These are phyloP conservation scores for Hapalemur alaotrensis DNA, from an alignment of 2,797 vertebrate species.

Conservation along the genomic window DNA sequence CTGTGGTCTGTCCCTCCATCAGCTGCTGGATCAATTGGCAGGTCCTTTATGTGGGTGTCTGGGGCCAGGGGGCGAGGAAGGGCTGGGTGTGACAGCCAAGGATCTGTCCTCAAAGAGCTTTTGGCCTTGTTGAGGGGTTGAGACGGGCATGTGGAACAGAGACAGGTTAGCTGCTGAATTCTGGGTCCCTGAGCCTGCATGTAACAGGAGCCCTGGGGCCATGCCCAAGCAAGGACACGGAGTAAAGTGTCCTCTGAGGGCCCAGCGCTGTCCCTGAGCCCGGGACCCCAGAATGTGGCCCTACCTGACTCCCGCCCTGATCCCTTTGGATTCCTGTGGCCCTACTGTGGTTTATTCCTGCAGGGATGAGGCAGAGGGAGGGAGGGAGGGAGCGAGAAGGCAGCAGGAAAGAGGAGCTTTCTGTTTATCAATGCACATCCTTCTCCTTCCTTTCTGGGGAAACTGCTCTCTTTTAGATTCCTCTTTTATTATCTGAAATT, in stretches of 20 bases:
- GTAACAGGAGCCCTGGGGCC: neutral
- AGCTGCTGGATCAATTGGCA: neutral
- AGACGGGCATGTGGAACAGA: neutral
- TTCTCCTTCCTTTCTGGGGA: slow-evolving; percentile 34
- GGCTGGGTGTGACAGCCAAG: neutral
- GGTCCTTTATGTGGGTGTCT: neutral
- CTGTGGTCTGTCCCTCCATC: neutral
- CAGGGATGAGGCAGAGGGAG: neutral
- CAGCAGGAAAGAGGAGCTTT: neutral
- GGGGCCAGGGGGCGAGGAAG: neutral
- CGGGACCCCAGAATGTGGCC: neutral
- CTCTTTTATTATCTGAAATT: slow-evolving; percentile 70
- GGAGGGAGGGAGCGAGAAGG: neutral
- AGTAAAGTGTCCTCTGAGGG: neutral
- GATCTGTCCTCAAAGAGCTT: neutral
- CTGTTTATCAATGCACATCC: neutral
- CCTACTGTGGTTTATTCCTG: neutral
- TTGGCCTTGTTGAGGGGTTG: neutral
- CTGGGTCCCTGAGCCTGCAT: neutral
- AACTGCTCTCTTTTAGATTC: slow-evolving; percentile 58
- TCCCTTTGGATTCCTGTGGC: neutral
- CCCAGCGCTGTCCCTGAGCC: neutral
- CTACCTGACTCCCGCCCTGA: neutral
- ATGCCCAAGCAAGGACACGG: neutral
- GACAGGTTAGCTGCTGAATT: neutral